phyloP scores from a whole-genome alignment of 2,888 invertebrate species.

The Platycnemis pennipes region DNA sequence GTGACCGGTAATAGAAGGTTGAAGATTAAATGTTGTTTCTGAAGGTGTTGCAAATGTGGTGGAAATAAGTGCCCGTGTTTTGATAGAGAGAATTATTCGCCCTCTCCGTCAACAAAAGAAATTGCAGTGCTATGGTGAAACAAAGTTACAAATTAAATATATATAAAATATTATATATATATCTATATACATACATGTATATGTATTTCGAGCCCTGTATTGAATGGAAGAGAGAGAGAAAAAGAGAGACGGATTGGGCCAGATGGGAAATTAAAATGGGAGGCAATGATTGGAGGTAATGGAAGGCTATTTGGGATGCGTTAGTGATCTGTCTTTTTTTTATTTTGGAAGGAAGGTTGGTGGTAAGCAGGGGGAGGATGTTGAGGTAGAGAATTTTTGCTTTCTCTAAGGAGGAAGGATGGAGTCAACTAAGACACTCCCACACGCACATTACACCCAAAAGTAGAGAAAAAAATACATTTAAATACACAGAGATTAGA shows the following conservation, averaged over 20 bases:
- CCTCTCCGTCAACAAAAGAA: constrained; percentile 38
- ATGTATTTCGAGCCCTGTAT: constrained; percentile 1
- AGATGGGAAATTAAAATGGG: not conserved
- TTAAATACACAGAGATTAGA: constrained; percentile 26
- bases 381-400: not conserved
- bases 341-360: not conserved
- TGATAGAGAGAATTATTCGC: constrained; percentile 35
- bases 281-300: not conserved
- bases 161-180: constrained; percentile 31
- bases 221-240: not conserved
- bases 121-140: constrained; percentile 39
- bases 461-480: constrained; percentile 24
- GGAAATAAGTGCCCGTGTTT: constrained; percentile 54
- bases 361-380: constrained; percentile 13
- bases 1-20: not conserved
- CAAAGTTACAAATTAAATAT: not conserved
- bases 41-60: not conserved
- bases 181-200: constrained; percentile 21
- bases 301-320: not conserved
- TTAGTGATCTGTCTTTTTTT: not conserved
- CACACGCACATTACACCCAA: constrained; percentile 44
- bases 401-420: constrained; percentile 26
- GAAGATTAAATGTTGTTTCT: constrained; percentile 22
- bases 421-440: constrained; percentile 18
- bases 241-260: not conserved